Percentiles rank a stretch among this genome's conserved stretches.
Evolutionary conservation across 2,888 invertebrate genomes (phyloP).

Genomic region (Xiphydria camelus): DNA sequence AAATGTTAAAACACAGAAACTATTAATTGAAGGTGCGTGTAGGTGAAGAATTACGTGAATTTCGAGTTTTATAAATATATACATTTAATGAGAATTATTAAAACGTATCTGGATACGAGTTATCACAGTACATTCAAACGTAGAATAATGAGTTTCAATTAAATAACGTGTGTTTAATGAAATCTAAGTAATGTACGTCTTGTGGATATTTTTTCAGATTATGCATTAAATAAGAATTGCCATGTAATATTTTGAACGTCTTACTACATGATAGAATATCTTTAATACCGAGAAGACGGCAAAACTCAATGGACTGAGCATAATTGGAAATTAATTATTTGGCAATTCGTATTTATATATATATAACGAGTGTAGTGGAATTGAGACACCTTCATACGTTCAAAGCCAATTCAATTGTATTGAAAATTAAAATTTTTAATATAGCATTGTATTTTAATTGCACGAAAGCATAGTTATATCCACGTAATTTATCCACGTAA

Average conservation of each 20-base stretch:
- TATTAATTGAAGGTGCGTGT: too few species aligned
- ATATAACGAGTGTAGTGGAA: slow-evolving; percentile 31
- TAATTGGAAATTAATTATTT: slow-evolving; percentile 36
- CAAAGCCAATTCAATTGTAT: slow-evolving; percentile 13
- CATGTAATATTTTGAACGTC: slow-evolving; percentile 19
- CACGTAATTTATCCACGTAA: too few species aligned
- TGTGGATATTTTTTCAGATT: slow-evolving; percentile 43
- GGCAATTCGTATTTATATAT: slow-evolving; percentile 52
- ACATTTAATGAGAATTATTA: too few species aligned
- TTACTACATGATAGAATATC: too few species aligned
- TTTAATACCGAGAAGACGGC: background rate
- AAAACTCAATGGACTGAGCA: slow-evolving; percentile 33
- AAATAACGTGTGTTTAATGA: background rate
- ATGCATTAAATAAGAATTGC: slow-evolving; percentile 48
- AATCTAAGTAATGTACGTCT: slow-evolving; percentile 27
- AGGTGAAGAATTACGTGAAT: too few species aligned
- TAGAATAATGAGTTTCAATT: too few species aligned
- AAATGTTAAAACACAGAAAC: background rate
- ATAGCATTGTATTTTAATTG: too few species aligned
- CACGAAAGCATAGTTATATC: too few species aligned
- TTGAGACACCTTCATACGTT: slow-evolving; percentile 21
- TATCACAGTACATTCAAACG: too few species aligned
- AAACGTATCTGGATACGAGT: too few species aligned
- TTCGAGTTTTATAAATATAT: too few species aligned
- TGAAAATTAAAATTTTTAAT: too few species aligned